phyloP scores from a whole-genome alignment of 2,797 vertebrate genomes.

The Philypnodon macrostomus region DNA sequence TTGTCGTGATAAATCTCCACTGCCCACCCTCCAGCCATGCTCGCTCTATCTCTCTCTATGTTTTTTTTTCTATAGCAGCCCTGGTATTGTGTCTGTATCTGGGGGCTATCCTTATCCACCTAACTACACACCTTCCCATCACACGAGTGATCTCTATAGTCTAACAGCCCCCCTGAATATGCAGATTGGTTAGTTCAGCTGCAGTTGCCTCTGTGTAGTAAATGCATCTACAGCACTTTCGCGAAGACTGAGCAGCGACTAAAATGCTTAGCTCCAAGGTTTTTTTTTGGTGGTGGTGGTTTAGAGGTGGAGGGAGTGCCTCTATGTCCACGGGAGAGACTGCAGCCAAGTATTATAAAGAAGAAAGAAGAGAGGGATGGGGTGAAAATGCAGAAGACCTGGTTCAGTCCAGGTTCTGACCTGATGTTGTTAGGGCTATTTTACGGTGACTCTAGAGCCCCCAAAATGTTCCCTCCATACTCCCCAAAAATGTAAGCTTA shows the following conservation, averaged over 20 bases:
- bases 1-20: constrained; percentile 61
- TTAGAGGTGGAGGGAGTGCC: constrained; percentile 21
- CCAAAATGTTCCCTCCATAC: no score
- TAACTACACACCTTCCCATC: constrained; percentile 41
- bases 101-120: constrained; percentile 38
- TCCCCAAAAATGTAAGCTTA: no score
- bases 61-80: constrained; percentile 18
- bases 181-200: constrained; percentile 79
- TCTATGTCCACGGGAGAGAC: constrained; percentile 53
- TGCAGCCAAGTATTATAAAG: constrained; percentile 63
- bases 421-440: no score
- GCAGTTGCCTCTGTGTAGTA: constrained; percentile 70
- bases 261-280: constrained; percentile 77
- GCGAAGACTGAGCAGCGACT: constrained; percentile 68
- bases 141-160: constrained; percentile 56
- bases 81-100: constrained; percentile 29
- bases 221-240: constrained; percentile 83
- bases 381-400: no score
- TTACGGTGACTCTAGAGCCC: no score
- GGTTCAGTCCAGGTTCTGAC: no score
- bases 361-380: constrained; percentile 42
- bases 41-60: constrained; percentile 17
- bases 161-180: constrained; percentile 72
- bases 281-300: constrained; percentile 50
- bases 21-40: constrained; percentile 22